Evolutionary conservation across 2,797 vertebrate genomes (phyloP), one percentile per base, ranked within the genome.

Genomic region (Geotria australis): DNA sequence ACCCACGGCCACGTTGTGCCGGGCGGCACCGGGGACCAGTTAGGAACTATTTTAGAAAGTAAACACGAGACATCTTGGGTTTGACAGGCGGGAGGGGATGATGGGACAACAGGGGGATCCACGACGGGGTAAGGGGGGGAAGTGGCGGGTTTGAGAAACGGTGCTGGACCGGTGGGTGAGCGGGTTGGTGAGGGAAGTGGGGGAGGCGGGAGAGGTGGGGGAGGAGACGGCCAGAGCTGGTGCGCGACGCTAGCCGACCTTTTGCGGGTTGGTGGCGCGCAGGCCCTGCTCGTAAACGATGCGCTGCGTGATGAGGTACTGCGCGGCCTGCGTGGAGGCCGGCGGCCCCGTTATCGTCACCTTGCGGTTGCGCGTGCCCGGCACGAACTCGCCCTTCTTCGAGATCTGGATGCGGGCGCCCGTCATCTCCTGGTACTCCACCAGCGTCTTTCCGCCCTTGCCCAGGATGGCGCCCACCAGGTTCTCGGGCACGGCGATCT

Each of bases 371-470:
- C 77, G 74, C 68, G 77, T 80, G 74, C 77, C 77, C 71, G 77
- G 77, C 72, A 80, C 77, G 73, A 80, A 80, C 63, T 80, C 77
- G 71, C 77, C 77, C 60, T 79, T 80, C 73, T 80, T 80, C 72
- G 77, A 80, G 71, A 80, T 80, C 73, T 80, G 77, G 78, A 80
- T 80, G 74, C 77, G 78, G 67, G 77, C 77, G 71, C 77, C 77
- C 78, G 77, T 79, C 76, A 80, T 77, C 74, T 80, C 77, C 67
- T 80, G 77, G 71, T 80, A 80, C 73, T 80, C 77, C 70, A 80
- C 77, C 73, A 80, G 68, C 61, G 77, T 80, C 75, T 80, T 80
- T 71, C 77, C 77, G 71, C 77, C 77, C 77, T 80, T 80, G 67
- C 77, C 77, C 71, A 80, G 76, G 70, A 80, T 80, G 70, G 77